Conservation (phyloP, 2,888 invertebrate species). For the Callyntrura sp. region DNA sequence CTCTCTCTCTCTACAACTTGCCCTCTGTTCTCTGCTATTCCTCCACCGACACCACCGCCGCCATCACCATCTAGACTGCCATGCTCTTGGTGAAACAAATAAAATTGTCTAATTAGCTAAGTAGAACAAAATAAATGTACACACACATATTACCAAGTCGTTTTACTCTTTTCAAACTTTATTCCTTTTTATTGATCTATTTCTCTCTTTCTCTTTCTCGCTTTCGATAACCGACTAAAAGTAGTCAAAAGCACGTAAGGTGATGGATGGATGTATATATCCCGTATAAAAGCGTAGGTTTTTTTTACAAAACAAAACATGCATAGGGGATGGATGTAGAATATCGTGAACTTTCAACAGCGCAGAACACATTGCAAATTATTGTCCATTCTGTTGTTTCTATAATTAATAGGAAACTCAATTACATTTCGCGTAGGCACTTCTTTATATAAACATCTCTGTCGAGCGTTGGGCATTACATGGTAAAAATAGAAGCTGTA, state of each 20-base stretch:
- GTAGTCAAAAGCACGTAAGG: conserved; percentile 17
- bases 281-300: too few relatives aligned
- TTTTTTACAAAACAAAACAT: not conserved
- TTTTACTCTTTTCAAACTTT: conserved; percentile 61
- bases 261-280: too few relatives aligned
- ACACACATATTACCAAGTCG: not conserved
- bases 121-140: conserved; percentile 56
- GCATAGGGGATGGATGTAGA: too few relatives aligned
- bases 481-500: not conserved
- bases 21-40: not conserved
- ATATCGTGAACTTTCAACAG: not conserved
- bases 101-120: conserved; percentile 76
- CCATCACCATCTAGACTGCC: not conserved
- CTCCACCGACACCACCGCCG: conserved; percentile 5
- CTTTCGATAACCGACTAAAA: conserved; percentile 44
- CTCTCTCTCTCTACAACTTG: not conserved
- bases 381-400: not conserved
- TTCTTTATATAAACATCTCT: not conserved
- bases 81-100: conserved; percentile 54
- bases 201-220: conserved; percentile 13
- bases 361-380: not conserved
- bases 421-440: not conserved
- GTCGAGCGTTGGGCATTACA: too few relatives aligned
- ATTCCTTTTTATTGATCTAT: conserved; percentile 54
- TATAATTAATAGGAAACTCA: conserved; percentile 32